phyloP scores from a whole-genome alignment of 2,888 invertebrate genomes.

The Schrankia costaestrigalis region DNA sequence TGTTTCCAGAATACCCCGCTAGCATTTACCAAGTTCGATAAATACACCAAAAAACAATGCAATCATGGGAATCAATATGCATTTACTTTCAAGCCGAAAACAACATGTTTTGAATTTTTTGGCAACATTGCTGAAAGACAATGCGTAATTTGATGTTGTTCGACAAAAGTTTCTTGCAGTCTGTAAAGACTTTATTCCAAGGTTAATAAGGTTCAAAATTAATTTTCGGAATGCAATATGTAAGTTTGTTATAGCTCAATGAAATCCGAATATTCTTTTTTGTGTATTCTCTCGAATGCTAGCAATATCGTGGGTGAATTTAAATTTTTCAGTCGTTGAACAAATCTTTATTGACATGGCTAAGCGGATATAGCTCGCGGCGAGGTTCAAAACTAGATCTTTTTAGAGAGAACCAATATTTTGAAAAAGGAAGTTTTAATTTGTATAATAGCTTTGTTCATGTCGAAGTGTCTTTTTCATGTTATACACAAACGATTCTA shows the following conservation, averaged over 20 bases:
- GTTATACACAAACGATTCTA: no score
- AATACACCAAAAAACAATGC: conserved; percentile 10
- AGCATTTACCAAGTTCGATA: neutral
- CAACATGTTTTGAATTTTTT: conserved; percentile 27
- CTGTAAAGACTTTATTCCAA: conserved; percentile 2
- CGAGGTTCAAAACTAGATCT: conserved; percentile 17
- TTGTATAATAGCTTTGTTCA: no score
- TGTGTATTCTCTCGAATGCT: conserved; percentile 37
- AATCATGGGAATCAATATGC: conserved; percentile 26
- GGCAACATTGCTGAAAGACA: conserved; percentile 24
- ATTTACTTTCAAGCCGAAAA: conserved; percentile 20
- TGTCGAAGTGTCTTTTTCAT: no score
- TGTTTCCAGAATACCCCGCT: no score
- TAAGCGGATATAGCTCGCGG: conserved; percentile 33
- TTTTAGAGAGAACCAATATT: conserved; percentile 41
- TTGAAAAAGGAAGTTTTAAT: no score
- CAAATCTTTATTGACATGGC: conserved; percentile 48
- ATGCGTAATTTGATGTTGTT: conserved; percentile 25
- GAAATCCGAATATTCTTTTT: conserved; percentile 36
- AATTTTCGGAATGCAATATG: conserved; percentile 13
- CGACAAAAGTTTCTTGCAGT: conserved; percentile 16
- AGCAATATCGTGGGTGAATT: conserved; percentile 44
- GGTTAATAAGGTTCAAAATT: conserved; percentile 10
- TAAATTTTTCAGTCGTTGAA: conserved; percentile 51
- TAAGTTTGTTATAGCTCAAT: conserved; percentile 26